Evolutionary conservation across 1,140 invertebrate genomes (phyloP), one percentile per base, ranked within the genome.

Genomic region (Tetramorium parvispinum): DNA sequence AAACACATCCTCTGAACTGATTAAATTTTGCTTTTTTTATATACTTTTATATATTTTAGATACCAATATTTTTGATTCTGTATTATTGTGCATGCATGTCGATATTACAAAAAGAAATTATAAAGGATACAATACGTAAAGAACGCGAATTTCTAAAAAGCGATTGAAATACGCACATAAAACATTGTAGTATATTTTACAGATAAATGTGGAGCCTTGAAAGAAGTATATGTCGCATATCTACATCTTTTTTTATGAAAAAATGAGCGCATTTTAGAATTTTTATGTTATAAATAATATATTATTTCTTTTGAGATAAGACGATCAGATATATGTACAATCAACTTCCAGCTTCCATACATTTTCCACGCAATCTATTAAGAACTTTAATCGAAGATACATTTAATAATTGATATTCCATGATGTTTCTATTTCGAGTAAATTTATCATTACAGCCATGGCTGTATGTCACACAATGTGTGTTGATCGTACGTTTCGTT

Each of bases 141-240:
- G 3, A 4, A 32, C 32, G 32, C 32, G 4, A 32, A 3, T 32
- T 65, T 65, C 8, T 10, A 16, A 40, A 61, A 61, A 61, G 24
- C 1, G 6, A 32, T 43, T 66, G 37, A 66, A 40, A 66, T 43
- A 32, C 32, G 63, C 37, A 37, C 16, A 37, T 66, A 7, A 43
- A 43, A 21, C n/a, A 8, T 66, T 66, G 61, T 11, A 68, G 10
- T 51, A 87, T 24, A 8, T 85, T 43, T 83, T 21, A 37, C 57
- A 18, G 3, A 37, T 51, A 55, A 53, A 6, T 4, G 32, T 32
- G 53, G 21, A 83, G 13, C 46, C 8, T 43, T 43, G 18, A 66
- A 32, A 65, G 16, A 37, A 18, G 3, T 13, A 16, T 4, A n/a
- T 65, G 32, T 32, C 40, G 24, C n/a, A 51, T 16, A 49, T 32